Base-by-base conservation (phyloP, 2,113 vertebrate genomes). In the Pogonocichla stellata region DNA sequence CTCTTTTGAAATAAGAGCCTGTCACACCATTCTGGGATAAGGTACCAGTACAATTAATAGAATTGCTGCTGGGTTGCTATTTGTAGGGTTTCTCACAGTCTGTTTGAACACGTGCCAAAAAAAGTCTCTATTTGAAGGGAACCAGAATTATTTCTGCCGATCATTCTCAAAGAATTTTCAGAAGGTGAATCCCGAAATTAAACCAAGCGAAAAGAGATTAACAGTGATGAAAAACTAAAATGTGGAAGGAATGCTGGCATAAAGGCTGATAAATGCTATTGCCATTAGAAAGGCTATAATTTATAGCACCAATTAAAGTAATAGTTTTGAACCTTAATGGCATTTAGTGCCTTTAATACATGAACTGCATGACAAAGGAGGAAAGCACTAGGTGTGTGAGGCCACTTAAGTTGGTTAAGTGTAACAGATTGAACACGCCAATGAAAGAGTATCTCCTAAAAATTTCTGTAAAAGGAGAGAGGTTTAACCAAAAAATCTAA, bases 131-230 rank as follows among this genome's bases (percentile, higher is more conserved):
- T 66, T 74, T 0, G 1, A 90, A 86, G 47, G 40, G 53, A 93
- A 77, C 25, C 19, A 72, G 38, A 93, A 71, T 82, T 85, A 77
- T 89, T 94, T 92, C 78, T 86, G 74, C 36, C 0, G 0, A 80
- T 79, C 51, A 73, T 51, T 74, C 50, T 78, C 58, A 72, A 88
- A 77, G 64, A 90, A 82, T 88, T 92, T 88, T 85, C 58, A 85
- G 70, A 90, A 82, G 54, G 66, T 77, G 86, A 86, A 90, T 91
- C 70, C 33, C 85, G 86, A 94, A 91, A 90, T 51, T 42, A 38
- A 94, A 91, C 78, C 47, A 88, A 90, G 51, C 24, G 47, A 83
- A 92, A 91, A 89, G 73, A 95, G 85, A 95, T 78, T 77, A 95
- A 66, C 7, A 1, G 42, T 66, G 71, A 62, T 73, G 45, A 85